Percentiles rank a stretch among this genome's conserved stretches.
phyloP scores from a whole-genome alignment of 2,888 invertebrate species.

The Caenorhabditis parvicauda region DNA sequence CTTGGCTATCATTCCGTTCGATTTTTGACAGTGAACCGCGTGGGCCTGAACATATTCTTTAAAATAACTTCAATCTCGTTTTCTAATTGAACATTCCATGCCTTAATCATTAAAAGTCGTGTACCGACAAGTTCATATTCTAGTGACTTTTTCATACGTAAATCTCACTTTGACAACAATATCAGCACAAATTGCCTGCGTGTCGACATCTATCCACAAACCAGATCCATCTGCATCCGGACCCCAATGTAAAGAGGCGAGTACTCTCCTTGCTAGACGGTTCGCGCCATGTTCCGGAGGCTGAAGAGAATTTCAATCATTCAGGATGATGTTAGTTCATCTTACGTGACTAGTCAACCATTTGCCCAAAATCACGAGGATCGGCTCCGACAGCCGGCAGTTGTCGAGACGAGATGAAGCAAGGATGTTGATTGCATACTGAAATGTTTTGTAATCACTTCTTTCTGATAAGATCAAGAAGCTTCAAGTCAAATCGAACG shows the following conservation, averaged over 20 bases:
- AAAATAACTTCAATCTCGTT: neutral
- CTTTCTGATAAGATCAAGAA: neutral
- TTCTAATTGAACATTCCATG: too few relatives aligned
- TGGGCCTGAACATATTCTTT: conserved; percentile 36
- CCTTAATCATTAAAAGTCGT: too few relatives aligned
- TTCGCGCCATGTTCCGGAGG: conserved; percentile 51
- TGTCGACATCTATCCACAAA: conserved; percentile 50
- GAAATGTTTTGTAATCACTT: conserved; percentile 5
- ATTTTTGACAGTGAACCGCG: conserved; percentile 52
- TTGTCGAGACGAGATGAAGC: conserved; percentile 42
- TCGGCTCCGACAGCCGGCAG: conserved; percentile 43
- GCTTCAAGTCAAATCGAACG: neutral
- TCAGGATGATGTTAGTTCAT: neutral
- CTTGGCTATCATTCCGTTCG: conserved; percentile 56
- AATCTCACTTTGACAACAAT: conserved; percentile 52
- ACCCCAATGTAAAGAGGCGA: conserved; percentile 52
- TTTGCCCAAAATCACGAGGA: conserved; percentile 51
- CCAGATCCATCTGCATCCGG: conserved; percentile 22
- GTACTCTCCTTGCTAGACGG: conserved; percentile 46
- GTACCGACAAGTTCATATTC: too few relatives aligned
- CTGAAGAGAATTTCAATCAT: conserved; percentile 11
- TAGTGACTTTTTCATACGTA: neutral
- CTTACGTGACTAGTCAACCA: conserved; percentile 51
- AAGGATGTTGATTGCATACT: conserved; percentile 56
- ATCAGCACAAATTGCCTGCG: conserved; percentile 52